These are phyloP conservation scores for Lytechinus pictus DNA, from an alignment of 35 echinoderm and acorn worm species.

Conservation along the genomic window DNA sequence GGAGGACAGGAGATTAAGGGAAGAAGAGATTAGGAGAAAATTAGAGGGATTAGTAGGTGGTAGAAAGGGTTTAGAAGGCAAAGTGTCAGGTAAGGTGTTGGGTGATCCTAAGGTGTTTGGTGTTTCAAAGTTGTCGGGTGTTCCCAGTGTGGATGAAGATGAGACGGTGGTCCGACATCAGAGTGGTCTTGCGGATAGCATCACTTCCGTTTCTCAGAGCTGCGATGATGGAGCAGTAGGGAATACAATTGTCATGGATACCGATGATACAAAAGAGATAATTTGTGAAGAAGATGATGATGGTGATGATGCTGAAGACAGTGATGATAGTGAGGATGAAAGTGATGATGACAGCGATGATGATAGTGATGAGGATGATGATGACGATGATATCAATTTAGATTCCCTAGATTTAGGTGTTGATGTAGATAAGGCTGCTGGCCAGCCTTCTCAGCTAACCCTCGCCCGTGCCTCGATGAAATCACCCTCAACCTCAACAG, in stretches of 20 bases:
- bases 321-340: slow-evolving; percentile 40
- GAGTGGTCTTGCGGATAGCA: background rate
- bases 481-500: background rate
- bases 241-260: background rate
- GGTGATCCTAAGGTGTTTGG: background rate
- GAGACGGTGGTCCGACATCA: background rate
- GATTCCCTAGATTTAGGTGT: slow-evolving; percentile 35
- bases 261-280: background rate
- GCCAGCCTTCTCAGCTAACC: background rate
- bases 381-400: slow-evolving; percentile 23
- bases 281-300: background rate
- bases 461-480: background rate
- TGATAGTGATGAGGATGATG: slow-evolving; percentile 26
- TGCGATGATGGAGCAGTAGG: background rate
- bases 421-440: background rate
- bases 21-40: slow-evolving; percentile 18
- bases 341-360: slow-evolving; percentile 49
- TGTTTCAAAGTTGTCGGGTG: background rate
- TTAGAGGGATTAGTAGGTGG: slow-evolving; percentile 7
- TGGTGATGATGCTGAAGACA: background rate
- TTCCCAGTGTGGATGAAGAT: background rate
- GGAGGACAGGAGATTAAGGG: background rate
- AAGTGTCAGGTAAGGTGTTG: background rate
- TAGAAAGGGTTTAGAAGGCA: slow-evolving; percentile 4
- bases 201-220: background rate